phyloP scores from a whole-genome alignment of 2,113 vertebrate species.

The Odontophorus gujanensis region DNA sequence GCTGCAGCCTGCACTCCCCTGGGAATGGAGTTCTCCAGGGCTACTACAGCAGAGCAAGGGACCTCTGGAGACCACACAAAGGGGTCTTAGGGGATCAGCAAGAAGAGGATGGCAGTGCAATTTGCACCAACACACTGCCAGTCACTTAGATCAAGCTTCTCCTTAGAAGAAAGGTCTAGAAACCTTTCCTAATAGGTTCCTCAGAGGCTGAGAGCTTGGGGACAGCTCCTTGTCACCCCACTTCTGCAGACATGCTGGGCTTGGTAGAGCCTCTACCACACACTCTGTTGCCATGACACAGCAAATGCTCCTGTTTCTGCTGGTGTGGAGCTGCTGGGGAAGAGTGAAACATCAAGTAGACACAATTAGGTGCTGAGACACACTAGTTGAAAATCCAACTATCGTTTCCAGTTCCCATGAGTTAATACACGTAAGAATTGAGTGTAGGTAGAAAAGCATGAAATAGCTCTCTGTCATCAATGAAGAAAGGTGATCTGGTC shows the following conservation, averaged over 20 bases:
- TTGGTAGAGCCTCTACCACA: background rate
- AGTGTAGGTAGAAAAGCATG: background rate
- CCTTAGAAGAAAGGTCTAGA: background rate
- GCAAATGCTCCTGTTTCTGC: background rate
- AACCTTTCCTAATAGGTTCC: background rate
- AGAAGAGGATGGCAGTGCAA: background rate
- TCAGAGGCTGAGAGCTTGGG: rapidly evolving
- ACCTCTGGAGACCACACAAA: background rate
- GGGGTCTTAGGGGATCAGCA: background rate
- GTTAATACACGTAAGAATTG: background rate
- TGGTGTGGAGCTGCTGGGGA: background rate
- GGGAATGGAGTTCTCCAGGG: rapidly evolving
- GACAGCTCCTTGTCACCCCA: background rate
- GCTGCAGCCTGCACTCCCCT: background rate
- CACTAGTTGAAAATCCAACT: background rate
- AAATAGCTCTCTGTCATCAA: background rate
- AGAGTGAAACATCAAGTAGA: background rate
- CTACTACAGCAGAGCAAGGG: background rate
- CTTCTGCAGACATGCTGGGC: background rate
- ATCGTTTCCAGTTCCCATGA: background rate
- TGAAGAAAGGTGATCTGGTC: background rate
- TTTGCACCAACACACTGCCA: background rate
- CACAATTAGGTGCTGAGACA: background rate
- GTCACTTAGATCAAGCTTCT: background rate
- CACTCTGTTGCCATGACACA: constrained; percentile 17